Conservation (phyloP, 2,113 vertebrate species). For the Cygnus atratus region DNA sequence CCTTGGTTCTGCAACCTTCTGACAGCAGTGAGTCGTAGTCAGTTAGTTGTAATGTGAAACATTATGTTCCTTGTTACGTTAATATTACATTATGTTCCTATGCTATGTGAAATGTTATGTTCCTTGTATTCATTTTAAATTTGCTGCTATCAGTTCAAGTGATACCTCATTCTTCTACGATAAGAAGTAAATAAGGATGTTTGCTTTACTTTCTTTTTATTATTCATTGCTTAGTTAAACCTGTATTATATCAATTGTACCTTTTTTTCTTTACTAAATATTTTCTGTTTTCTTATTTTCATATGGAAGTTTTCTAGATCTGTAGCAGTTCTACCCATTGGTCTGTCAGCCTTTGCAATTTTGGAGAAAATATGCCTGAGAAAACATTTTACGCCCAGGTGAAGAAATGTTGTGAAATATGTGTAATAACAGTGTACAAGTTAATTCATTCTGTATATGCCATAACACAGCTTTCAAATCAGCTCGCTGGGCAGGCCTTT, state of each 20-base stretch:
- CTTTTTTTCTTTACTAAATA: not conserved
- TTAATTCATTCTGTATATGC: not conserved
- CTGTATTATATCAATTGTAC: not conserved
- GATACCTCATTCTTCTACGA: not conserved
- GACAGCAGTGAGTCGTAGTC: constrained; percentile 24
- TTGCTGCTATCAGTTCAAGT: not conserved
- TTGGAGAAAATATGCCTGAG: not conserved
- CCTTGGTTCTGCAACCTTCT: not conserved
- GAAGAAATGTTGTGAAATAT: not conserved
- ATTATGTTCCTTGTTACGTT: constrained; percentile 26
- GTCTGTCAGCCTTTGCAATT: not conserved
- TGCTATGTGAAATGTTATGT: not conserved
- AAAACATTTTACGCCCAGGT: not conserved
- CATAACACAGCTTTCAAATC: not conserved
- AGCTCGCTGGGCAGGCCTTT: not conserved
- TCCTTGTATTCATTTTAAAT: not conserved
- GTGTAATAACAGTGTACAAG: not conserved
- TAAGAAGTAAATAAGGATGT: not conserved
- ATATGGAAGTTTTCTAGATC: not conserved
- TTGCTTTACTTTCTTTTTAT: not conserved
- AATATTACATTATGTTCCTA: not conserved
- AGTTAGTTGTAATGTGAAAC: constrained; percentile 42
- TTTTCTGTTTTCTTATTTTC: not conserved
- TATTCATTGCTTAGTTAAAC: constrained; percentile 1
- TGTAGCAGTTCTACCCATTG: not conserved